Conservation (phyloP, 2,797 vertebrate genomes). For the Eidolon dupreanum region DNA sequence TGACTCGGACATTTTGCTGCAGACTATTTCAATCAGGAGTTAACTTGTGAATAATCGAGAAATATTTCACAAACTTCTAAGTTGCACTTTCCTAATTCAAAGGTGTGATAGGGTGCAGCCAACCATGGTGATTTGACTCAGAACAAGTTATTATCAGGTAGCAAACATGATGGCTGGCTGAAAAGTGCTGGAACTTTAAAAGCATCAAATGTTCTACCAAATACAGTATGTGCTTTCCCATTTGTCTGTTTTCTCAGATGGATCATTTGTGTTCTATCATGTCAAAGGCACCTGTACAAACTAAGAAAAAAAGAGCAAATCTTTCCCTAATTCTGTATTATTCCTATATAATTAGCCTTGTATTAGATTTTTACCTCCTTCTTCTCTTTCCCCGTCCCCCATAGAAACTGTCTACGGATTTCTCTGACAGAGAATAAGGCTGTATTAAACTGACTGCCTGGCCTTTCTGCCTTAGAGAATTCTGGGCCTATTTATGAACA, state of each 20-base stretch:
- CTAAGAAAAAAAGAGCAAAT: not conserved
- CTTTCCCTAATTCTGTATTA: not conserved
- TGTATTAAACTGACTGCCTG: not conserved
- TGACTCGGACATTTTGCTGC: constrained; percentile 78
- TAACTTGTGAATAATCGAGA: constrained; percentile 87
- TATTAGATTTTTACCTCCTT: not conserved
- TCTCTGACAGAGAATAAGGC: not conserved
- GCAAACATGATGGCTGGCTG: constrained; percentile 79
- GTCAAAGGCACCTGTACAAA: constrained; percentile 5
- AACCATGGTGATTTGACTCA: constrained; percentile 86
- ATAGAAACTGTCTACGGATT: not conserved
- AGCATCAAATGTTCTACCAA: constrained; percentile 72
- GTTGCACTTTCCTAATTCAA: constrained; percentile 85
- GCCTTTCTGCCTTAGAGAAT: constrained; percentile 6
- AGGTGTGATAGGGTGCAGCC: constrained; percentile 86
- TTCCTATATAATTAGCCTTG: not conserved
- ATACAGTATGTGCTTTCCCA: constrained; percentile 65
- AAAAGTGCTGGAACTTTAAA: constrained; percentile 79
- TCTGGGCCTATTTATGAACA: not conserved
- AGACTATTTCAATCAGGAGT: constrained; percentile 84
- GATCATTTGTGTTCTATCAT: constrained; percentile 2
- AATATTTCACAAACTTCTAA: constrained; percentile 85
- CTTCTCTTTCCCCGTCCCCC: not conserved
- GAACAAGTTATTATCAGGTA: constrained; percentile 86
- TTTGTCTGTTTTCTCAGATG: constrained; percentile 66